phyloP scores from a whole-genome alignment of 2,113 vertebrate species.

The Lagopus leucura region DNA sequence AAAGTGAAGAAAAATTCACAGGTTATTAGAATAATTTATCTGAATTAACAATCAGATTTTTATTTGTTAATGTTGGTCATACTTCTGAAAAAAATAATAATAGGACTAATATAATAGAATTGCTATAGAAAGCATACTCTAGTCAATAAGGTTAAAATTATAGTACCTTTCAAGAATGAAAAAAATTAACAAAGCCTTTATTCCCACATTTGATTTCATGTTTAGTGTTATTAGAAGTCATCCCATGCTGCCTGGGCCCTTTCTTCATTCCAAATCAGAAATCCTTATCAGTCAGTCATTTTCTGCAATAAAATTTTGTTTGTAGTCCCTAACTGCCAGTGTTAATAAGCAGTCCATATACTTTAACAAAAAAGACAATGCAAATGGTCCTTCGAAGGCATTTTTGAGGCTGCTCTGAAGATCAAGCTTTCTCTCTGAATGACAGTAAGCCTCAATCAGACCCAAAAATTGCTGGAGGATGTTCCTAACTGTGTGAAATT shows the following conservation, averaged over 20 bases:
- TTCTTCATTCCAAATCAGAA: not conserved
- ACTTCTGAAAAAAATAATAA: conserved; percentile 23
- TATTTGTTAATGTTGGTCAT: not conserved
- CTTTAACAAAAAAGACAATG: not conserved
- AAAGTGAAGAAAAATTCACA: not conserved
- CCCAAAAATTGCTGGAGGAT: not conserved
- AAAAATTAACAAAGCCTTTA: not conserved
- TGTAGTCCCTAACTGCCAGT: not conserved
- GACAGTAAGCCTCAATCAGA: not conserved
- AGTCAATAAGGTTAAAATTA: not conserved
- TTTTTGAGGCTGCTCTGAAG: not conserved
- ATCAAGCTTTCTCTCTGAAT: not conserved
- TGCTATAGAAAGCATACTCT: not conserved
- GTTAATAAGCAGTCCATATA: not conserved
- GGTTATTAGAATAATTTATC: conserved; percentile 10
- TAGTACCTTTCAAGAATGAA: not conserved
- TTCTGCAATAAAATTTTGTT: not conserved
- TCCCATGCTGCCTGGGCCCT: accelerated
- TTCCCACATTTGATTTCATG: not conserved
- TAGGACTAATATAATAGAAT: not conserved
- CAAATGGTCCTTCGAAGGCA: not conserved
- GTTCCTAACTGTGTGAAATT: not conserved
- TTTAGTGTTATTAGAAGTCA: not conserved
- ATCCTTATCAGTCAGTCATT: not conserved
- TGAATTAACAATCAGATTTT: conserved; percentile 27